A percentile compares a stretch with the other conserved stretches of the same genome.
phyloP scores from a whole-genome alignment of 2,888 invertebrate species.

The Nephrotoma flavescens region DNA sequence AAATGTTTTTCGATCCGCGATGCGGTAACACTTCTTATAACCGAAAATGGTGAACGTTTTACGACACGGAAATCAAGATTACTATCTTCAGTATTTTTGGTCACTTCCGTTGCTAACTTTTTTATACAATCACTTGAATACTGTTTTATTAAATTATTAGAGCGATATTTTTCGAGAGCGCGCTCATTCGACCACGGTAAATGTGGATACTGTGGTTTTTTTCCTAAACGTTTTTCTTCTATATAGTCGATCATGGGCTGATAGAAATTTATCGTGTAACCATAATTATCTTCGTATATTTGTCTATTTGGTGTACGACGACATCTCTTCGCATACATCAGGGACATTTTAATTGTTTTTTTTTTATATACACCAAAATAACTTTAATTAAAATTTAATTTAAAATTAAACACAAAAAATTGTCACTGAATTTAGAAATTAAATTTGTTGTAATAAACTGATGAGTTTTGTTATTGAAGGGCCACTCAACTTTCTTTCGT shows the following conservation, averaged over 20 bases:
- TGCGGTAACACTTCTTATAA: slow-evolving; percentile 38
- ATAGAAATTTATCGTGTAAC: slow-evolving; percentile 70
- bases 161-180: slow-evolving; percentile 49
- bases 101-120: slow-evolving; percentile 50
- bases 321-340: slow-evolving; percentile 31
- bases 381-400: not conserved
- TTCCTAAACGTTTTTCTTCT: slow-evolving; percentile 43
- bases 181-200: slow-evolving; percentile 60
- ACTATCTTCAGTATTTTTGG: slow-evolving; percentile 38
- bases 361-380: not conserved
- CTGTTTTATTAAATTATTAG: slow-evolving; percentile 44
- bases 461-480: not conserved
- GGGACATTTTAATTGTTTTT: slow-evolving; percentile 21
- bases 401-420: not conserved
- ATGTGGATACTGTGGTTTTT: slow-evolving; percentile 36
- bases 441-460: not conserved
- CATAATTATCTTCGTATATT: slow-evolving; percentile 70
- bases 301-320: not conserved
- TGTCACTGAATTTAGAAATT: not conserved
- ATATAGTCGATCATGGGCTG: slow-evolving; percentile 80
- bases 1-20: slow-evolving; percentile 34
- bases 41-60: slow-evolving; percentile 33
- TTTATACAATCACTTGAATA: slow-evolving; percentile 54
- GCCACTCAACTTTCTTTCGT: not conserved
- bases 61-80: slow-evolving; percentile 18